Percentiles rank a stretch among this genome's conserved stretches.
phyloP scores from a whole-genome alignment of 2,888 invertebrate species.

The Clanis bilineata region DNA sequence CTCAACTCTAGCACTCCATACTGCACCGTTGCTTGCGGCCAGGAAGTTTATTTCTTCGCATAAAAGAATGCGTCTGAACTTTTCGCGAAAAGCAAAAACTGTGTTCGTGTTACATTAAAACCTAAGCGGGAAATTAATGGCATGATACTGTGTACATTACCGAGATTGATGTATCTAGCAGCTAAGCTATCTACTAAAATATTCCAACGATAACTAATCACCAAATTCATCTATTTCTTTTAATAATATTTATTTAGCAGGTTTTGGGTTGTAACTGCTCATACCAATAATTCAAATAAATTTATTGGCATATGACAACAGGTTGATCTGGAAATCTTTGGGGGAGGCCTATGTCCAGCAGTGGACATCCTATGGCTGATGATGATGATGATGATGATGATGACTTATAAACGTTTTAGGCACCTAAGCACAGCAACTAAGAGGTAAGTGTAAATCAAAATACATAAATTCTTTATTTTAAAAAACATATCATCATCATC shows the following conservation, averaged over 20 bases:
- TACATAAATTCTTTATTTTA: too few species aligned
- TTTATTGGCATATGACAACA: too few species aligned
- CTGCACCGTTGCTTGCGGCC: slow-evolving; percentile 52
- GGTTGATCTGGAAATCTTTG: too few species aligned
- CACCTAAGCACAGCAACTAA: too few species aligned
- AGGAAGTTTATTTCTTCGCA: slow-evolving; percentile 63
- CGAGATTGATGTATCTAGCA: slow-evolving; percentile 44
- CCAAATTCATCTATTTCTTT: neutral
- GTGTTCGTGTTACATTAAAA: slow-evolving; percentile 62
- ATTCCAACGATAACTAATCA: neutral
- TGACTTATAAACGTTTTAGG: too few species aligned
- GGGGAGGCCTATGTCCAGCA: too few species aligned
- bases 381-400: too few species aligned
- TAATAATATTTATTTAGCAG: neutral
- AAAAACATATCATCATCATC: too few species aligned
- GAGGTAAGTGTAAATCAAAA: too few species aligned
- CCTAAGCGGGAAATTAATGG: slow-evolving; percentile 51
- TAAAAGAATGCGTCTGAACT: slow-evolving; percentile 56
- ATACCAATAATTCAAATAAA: too few species aligned
- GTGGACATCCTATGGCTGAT: too few species aligned
- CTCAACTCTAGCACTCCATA: slow-evolving; percentile 49
- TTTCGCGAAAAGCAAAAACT: slow-evolving; percentile 44
- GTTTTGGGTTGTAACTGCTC: too few species aligned
- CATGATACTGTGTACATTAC: slow-evolving; percentile 55
- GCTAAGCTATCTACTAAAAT: neutral